A percentile compares a stretch with the other conserved stretches of the same genome.
phyloP scores from a whole-genome alignment of 2,888 invertebrate species.

The Agrochola lychnidis region DNA sequence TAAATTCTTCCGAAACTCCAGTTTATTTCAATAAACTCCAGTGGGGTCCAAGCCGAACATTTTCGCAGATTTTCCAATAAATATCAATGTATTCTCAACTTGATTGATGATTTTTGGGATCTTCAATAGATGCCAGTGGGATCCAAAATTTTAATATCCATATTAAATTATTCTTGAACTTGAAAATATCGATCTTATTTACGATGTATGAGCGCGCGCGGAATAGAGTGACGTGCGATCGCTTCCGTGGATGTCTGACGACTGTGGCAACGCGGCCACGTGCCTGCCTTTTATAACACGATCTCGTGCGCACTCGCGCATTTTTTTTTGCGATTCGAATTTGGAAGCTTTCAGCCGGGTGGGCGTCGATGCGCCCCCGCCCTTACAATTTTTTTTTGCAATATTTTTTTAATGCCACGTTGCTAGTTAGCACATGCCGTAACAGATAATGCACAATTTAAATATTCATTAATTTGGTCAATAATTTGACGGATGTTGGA shows the following conservation, averaged over 20 bases:
- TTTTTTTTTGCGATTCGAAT: constrained; percentile 89
- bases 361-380: constrained; percentile 85
- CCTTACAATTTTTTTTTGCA: constrained; percentile 77
- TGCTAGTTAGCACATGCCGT: constrained; percentile 75
- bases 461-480: constrained; percentile 31
- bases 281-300: constrained; percentile 86
- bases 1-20: constrained; percentile 50
- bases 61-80: constrained; percentile 67
- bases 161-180: constrained; percentile 78
- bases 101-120: constrained; percentile 54
- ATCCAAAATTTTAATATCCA: constrained; percentile 88
- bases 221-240: constrained; percentile 79
- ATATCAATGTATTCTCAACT: constrained; percentile 55
- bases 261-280: constrained; percentile 85
- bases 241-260: constrained; percentile 76
- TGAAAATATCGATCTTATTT: constrained; percentile 87
- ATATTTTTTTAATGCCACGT: constrained; percentile 78
- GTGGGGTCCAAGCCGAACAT: constrained; percentile 85
- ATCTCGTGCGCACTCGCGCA: constrained; percentile 84
- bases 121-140: constrained; percentile 88
- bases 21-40: constrained; percentile 80
- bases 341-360: constrained; percentile 90
- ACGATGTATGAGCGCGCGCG: constrained; percentile 81
- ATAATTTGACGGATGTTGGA: constrained; percentile 5
- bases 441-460: constrained; percentile 58